phyloP scores from a whole-genome alignment of 2,113 vertebrate species.

The Seriola dumerili region DNA sequence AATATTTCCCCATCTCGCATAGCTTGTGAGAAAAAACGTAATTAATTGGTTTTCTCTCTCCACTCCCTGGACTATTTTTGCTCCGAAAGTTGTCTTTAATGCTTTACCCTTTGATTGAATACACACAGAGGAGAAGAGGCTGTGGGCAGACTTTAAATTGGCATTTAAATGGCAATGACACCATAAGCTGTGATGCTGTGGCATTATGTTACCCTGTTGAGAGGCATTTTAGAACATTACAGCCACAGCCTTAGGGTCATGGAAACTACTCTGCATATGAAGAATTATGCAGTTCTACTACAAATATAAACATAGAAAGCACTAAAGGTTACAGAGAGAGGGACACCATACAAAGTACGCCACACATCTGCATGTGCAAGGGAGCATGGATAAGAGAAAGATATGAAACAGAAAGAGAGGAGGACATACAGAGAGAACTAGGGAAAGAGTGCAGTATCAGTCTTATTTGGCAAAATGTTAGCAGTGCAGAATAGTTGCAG shows the following conservation, averaged over 20 bases:
- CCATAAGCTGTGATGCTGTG: constrained; percentile 35
- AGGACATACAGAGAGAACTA: background rate
- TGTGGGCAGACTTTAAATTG: constrained; percentile 44
- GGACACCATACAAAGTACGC: background rate
- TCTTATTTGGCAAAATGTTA: constrained; percentile 18
- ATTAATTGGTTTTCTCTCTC: constrained; percentile 1
- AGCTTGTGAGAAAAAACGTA: background rate
- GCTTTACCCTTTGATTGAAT: constrained; percentile 20
- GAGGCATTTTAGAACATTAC: constrained; percentile 38
- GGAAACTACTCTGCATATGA: constrained; percentile 28
- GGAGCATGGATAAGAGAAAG: background rate
- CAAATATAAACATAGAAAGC: constrained; percentile 32
- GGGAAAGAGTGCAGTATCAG: background rate
- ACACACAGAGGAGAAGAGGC: constrained; percentile 21
- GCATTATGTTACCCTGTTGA: constrained; percentile 38
- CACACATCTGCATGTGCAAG: background rate
- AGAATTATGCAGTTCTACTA: constrained; percentile 18
- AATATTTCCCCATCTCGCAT: background rate
- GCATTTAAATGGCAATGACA: constrained; percentile 53
- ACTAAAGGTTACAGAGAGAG: constrained; percentile 21
- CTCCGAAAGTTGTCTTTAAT: constrained; percentile 4
- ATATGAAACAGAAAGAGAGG: background rate
- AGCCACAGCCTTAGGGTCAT: constrained; percentile 36
- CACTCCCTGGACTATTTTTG: background rate
- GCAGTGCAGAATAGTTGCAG: constrained; percentile 27